These are phyloP conservation scores for Coenobita brevimanus DNA, from an alignment of 1,140 invertebrate genomes.

Conservation along the genomic window DNA sequence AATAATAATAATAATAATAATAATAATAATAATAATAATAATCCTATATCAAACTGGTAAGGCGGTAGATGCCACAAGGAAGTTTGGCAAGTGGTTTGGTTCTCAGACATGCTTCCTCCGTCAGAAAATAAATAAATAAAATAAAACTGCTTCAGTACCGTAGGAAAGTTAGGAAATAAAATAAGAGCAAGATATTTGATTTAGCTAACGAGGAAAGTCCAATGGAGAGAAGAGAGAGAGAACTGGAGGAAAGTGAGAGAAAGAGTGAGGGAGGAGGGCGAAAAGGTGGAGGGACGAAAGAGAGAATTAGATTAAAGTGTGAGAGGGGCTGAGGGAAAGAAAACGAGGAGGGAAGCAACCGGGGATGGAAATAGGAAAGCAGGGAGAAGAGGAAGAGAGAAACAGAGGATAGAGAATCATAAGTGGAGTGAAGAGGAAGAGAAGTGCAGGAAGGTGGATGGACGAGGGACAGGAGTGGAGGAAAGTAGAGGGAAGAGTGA, in stretches of 20 bases:
- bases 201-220: not conserved
- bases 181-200: not conserved
- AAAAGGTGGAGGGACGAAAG: not conserved
- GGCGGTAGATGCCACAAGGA: too few relatives aligned
- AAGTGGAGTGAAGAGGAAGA: not conserved
- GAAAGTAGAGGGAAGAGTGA: not conserved
- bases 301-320: not conserved
- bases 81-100: too few relatives aligned
- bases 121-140: too few relatives aligned
- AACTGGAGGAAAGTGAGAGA: not conserved
- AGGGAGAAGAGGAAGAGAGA: not conserved
- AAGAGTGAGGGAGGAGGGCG: not conserved
- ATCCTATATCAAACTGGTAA: too few relatives aligned
- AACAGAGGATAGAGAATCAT: not conserved
- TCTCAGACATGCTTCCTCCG: too few relatives aligned
- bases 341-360: not conserved
- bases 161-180: not conserved
- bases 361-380: not conserved
- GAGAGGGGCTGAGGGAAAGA: not conserved
- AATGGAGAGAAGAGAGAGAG: not conserved
- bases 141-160: too few relatives aligned
- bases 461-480: too few relatives aligned
- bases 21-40: too few relatives aligned
- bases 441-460: not conserved
- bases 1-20: too few relatives aligned